Evolutionary conservation across 2,888 invertebrate species (phyloP), one percentile per base, ranked within the genome.

Genomic region (Drosophila tripunctata): DNA sequence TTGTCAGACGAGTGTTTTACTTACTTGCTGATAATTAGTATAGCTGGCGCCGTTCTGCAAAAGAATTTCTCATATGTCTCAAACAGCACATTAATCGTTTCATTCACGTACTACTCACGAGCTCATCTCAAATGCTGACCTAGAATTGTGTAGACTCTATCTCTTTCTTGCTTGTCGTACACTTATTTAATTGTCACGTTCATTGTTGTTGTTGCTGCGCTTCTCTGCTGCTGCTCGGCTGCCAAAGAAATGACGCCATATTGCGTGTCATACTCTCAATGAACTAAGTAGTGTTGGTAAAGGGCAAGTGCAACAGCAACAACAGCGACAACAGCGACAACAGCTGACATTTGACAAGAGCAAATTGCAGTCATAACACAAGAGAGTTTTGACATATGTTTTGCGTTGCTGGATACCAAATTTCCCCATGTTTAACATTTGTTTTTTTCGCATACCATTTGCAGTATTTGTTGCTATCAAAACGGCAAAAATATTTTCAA

Each of bases 311-410:
- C 17, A 66, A 61, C 58, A 56, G 65, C n/a, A n/a, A n/a, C n/a
- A n/a, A n/a, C n/a, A n/a, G n/a, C n/a, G 48, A 63, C 45, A 57
- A 62, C 56, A 58, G 66, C 65, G 57, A 50, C 27, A 77, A 61
- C 85, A 87, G 85, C 80, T 81, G 80, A 81, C 85, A 81, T 78
- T 84, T 87, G 75, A 72, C 85, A 64, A 63, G 57, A 61, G 69
- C 50, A 80, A 75, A 62, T 60, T 67, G 72, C 77, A 80, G 56
- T 74, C 61, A 70, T 61, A 77, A 77, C 38, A 52, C n/a, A n/a
- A n/a, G 45, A 51, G 43, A n/a, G n/a, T n/a, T n/a, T 47, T 22
- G 8, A 65, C 76, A 63, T 50, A 52, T 75, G 72, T 65, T 65
- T 58, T 43, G 55, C 56, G 17, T n/a, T n/a, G 52, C 76, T 66